A percentile compares a stretch with the other conserved stretches of the same genome.
Evolutionary conservation across 2,113 vertebrate species (phyloP).

Genomic region (Hippopotamus amphibius): DNA sequence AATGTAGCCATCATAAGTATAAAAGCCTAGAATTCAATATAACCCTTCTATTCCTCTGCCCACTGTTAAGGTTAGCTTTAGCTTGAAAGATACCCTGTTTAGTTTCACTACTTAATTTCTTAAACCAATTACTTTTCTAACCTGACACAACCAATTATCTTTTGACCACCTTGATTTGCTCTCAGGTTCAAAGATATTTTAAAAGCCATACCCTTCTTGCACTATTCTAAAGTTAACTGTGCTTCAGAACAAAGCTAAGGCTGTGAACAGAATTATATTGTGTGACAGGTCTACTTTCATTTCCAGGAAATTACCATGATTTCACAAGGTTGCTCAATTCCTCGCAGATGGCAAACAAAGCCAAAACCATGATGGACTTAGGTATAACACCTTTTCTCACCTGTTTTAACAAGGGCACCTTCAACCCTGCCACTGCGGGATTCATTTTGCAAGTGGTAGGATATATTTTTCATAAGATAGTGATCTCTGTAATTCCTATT

Average conservation of each 20-base stretch:
- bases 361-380: neutral
- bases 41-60: neutral
- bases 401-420: conserved; percentile 21
- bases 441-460: conserved; percentile 53
- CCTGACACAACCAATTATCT: neutral
- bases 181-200: neutral
- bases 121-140: conserved; percentile 34
- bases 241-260: neutral
- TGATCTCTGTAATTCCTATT: conserved; percentile 67
- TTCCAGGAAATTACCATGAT: conserved; percentile 25
- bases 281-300: conserved; percentile 8
- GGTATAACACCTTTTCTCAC: neutral
- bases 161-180: neutral
- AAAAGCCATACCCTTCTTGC: neutral
- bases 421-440: neutral
- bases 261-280: neutral
- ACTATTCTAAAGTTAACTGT: neutral
- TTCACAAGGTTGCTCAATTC: neutral
- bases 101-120: neutral
- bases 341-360: conserved; percentile 18
- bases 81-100: neutral
- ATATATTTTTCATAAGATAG: conserved; percentile 76
- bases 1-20: neutral
- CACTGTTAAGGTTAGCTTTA: neutral
- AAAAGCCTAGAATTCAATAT: neutral